Percentiles rank a stretch among this genome's conserved stretches.
phyloP scores from a whole-genome alignment of 2,888 invertebrate species.

The Hanleya hanleyi region DNA sequence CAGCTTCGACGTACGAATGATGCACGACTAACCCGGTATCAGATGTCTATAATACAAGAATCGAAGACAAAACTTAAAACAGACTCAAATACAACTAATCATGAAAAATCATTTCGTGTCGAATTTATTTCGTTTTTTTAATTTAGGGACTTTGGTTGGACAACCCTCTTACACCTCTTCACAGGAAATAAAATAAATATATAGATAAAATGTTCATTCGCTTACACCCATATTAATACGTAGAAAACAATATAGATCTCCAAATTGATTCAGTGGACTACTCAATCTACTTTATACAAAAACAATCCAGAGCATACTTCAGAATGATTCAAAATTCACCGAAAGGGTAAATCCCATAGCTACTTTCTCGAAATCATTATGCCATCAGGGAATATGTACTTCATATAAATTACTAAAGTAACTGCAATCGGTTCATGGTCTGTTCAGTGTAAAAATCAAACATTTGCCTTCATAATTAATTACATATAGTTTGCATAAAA shows the following conservation, averaged over 20 bases:
- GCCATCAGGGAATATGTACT: too few species aligned
- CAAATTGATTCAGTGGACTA: neutral
- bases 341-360: neutral
- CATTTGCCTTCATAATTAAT: too few species aligned
- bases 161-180: slow-evolving; percentile 6
- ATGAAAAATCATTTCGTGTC: too few species aligned
- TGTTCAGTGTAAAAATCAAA: too few species aligned
- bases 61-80: too few species aligned
- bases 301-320: neutral
- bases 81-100: too few species aligned
- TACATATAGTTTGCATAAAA: too few species aligned
- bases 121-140: slow-evolving; percentile 2
- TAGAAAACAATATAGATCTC: neutral
- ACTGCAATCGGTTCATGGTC: too few species aligned
- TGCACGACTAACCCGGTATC: too few species aligned
- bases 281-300: neutral
- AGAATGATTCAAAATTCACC: neutral
- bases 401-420: too few species aligned
- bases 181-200: neutral
- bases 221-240: neutral
- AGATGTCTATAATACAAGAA: too few species aligned
- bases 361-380: neutral
- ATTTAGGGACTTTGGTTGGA: slow-evolving; percentile 3
- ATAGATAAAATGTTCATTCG: neutral
- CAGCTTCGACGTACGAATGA: too few species aligned